Percentiles rank a stretch among this genome's conserved stretches.
These are phyloP conservation scores for Bellardia bayeri DNA, from an alignment of 2,888 invertebrate species.

Conservation along the genomic window DNA sequence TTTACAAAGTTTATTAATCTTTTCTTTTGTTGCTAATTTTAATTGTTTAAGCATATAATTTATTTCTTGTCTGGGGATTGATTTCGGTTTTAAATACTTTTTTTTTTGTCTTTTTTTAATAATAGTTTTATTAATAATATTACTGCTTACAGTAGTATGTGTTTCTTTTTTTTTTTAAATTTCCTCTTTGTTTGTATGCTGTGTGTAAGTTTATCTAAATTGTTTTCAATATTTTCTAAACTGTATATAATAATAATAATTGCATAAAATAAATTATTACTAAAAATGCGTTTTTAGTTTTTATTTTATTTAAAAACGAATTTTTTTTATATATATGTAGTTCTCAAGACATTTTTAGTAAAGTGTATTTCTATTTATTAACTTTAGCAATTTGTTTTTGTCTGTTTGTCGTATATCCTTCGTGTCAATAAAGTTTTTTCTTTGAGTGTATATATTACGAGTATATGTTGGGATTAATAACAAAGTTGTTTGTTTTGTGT, in stretches of 20 bases:
- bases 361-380: slow-evolving; percentile 35
- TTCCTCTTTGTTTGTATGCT: slow-evolving; percentile 53
- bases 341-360: slow-evolving; percentile 35
- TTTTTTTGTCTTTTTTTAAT: slow-evolving; percentile 22
- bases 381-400: slow-evolving; percentile 1
- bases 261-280: slow-evolving; percentile 68
- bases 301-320: slow-evolving; percentile 38
- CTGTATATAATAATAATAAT: slow-evolving; percentile 67
- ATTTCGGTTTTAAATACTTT: slow-evolving; percentile 36
- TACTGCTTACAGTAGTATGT: slow-evolving; percentile 24
- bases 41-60: slow-evolving; percentile 61
- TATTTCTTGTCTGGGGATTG: slow-evolving; percentile 45
- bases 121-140: not conserved
- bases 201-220: slow-evolving; percentile 72
- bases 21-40: not conserved
- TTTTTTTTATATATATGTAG: slow-evolving; percentile 17
- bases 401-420: not conserved
- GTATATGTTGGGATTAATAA: slow-evolving; percentile 32
- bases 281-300: slow-evolving; percentile 47
- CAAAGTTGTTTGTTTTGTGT: slow-evolving; percentile 31
- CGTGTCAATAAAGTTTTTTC: slow-evolving; percentile 29
- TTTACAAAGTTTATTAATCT: slow-evolving; percentile 63
- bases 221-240: slow-evolving; percentile 61
- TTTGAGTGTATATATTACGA: slow-evolving; percentile 37
- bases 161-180: slow-evolving; percentile 18